These are phyloP conservation scores for Myrmophylax atrothorax DNA, from an alignment of 2,113 vertebrate genomes.

Conservation along the genomic window DNA sequence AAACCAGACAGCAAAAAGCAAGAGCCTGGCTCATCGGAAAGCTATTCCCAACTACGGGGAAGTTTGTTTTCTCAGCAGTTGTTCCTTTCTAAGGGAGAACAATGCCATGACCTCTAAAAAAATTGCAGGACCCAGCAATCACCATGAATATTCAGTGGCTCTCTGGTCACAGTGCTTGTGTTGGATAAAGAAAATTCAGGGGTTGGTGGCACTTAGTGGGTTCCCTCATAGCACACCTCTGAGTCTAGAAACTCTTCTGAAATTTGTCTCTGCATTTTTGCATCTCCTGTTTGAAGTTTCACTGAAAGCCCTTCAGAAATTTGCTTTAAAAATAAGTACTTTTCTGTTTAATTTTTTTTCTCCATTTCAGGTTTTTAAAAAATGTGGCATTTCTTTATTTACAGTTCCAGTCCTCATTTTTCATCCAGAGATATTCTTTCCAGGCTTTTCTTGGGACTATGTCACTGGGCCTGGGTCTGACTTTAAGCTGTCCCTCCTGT, in stretches of 20 bases:
- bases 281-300: not conserved
- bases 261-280: not conserved
- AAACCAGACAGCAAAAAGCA: not conserved
- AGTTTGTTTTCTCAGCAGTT: slow-evolving; percentile 10
- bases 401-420: not conserved
- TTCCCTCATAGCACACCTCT: not conserved
- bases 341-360: not conserved
- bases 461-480: not conserved
- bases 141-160: not conserved
- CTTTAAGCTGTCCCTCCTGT: not conserved
- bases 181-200: not conserved
- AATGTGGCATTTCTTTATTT: not conserved
- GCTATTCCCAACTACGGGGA: not conserved
- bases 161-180: not conserved
- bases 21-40: not conserved
- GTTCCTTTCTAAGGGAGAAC: not conserved
- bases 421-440: not conserved
- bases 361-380: not conserved
- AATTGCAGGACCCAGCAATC: not conserved
- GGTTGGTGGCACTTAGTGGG: not conserved
- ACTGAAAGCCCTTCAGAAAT: not conserved
- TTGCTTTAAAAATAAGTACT: not conserved
- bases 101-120: not conserved
- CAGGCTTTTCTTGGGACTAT: not conserved
- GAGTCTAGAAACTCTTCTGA: not conserved